phyloP scores from a whole-genome alignment of 92 coral and sea anemone species.

The Scolanthus callimorphus region DNA sequence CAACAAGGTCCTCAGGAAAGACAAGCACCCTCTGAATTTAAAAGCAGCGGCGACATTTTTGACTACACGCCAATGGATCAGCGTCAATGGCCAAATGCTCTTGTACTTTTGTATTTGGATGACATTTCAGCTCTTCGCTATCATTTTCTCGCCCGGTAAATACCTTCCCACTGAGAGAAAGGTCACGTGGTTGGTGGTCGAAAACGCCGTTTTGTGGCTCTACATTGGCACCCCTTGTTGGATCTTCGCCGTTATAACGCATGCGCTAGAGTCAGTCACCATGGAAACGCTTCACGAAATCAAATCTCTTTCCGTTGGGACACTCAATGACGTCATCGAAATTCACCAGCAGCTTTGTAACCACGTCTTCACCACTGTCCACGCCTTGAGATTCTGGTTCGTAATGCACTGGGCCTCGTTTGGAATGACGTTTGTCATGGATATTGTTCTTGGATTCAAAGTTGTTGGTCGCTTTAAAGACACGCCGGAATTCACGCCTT shows the following conservation, averaged over 20 bases:
- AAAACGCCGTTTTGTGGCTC: conserved; percentile 11
- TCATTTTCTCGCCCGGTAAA: conserved; percentile 1
- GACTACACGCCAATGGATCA: conserved; percentile 24
- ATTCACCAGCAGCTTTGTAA: conserved; percentile 25
- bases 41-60: conserved; percentile 1
- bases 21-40: not conserved
- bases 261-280: conserved; percentile 21
- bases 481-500: conserved; percentile 1
- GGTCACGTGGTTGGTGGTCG: conserved; percentile 12
- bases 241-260: conserved; percentile 21
- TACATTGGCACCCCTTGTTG: conserved; percentile 25
- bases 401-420: conserved; percentile 21
- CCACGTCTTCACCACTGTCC: conserved; percentile 24
- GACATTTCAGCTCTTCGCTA: conserved; percentile 4
- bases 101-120: conserved; percentile 18
- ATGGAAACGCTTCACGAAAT: conserved; percentile 9
- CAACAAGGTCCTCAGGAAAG: not conserved
- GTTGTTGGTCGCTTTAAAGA: conserved; percentile 1
- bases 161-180: conserved; percentile 1
- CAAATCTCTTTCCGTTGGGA: conserved; percentile 8
- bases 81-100: conserved; percentile 10
- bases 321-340: conserved; percentile 13
- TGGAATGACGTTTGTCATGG: conserved; percentile 9
- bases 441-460: conserved; percentile 18
- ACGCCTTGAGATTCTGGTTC: conserved; percentile 21